Conservation (phyloP, 1,140 invertebrate genomes). For the Hypsibius dujardini region DNA sequence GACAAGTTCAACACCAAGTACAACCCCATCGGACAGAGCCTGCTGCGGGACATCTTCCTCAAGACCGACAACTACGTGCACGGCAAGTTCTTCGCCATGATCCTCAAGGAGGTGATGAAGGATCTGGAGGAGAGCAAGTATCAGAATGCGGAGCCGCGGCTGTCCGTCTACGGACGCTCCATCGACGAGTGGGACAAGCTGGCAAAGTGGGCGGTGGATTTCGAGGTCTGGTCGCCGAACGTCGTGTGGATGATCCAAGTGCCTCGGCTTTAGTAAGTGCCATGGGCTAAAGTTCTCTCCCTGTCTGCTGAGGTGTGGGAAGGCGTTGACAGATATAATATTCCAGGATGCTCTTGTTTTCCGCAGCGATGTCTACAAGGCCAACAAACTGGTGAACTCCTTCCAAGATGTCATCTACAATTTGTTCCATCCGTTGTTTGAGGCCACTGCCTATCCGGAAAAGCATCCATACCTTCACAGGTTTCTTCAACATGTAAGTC, state of each 20-base stretch:
- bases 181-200: constrained; percentile 88
- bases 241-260: constrained; percentile 30
- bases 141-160: constrained; percentile 81
- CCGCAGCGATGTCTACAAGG: constrained; percentile 84
- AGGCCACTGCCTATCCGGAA: constrained; percentile 78
- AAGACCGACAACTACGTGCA: constrained; percentile 95
- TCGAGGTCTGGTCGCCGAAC: constrained; percentile 78
- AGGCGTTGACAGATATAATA: not conserved
- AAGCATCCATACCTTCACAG: constrained; percentile 80
- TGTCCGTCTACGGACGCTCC: constrained; percentile 94
- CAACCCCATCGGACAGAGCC: constrained; percentile 92
- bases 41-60: constrained; percentile 87
- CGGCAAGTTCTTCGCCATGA: constrained; percentile 90
- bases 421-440: constrained; percentile 86
- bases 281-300: not conserved
- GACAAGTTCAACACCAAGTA: constrained; percentile 99
- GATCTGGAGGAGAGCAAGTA: constrained; percentile 99
- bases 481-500: constrained; percentile 68
- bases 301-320: not conserved
- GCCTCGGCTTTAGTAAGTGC: constrained; percentile 28
- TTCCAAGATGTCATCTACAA: constrained; percentile 92
- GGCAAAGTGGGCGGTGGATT: constrained; percentile 76
- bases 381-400: constrained; percentile 79
- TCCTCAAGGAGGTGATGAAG: constrained; percentile 81
- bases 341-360: constrained; percentile 24